Evolutionary conservation across 2,113 vertebrate genomes (phyloP).

Genomic region (Galemys pyrenaicus): DNA sequence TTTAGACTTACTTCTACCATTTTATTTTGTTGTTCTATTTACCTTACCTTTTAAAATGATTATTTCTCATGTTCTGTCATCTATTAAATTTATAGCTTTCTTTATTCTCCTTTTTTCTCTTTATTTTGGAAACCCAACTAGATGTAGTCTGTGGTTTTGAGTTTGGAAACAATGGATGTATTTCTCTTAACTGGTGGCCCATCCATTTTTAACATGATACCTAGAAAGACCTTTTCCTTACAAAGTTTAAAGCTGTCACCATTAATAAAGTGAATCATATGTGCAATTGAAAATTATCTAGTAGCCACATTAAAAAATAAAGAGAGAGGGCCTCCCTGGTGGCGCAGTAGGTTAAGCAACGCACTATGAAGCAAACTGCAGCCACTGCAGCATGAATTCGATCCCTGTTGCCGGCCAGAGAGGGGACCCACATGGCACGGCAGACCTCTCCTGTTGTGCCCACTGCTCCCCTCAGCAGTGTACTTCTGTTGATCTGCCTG

Average conservation of each 20-base stretch:
- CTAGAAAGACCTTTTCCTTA: not conserved
- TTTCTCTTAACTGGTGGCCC: not conserved
- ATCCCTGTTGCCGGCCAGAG: too few relatives aligned
- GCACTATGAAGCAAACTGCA: too few relatives aligned
- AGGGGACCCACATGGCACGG: too few relatives aligned
- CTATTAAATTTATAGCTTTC: not conserved
- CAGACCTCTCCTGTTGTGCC: too few relatives aligned
- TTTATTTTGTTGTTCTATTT: not conserved
- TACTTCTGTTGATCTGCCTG: too few relatives aligned
- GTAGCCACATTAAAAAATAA: too few relatives aligned
- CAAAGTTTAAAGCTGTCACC: not conserved
- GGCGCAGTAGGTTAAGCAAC: too few relatives aligned
- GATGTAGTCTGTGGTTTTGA: not conserved
- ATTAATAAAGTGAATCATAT: not conserved
- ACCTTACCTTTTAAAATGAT: not conserved
- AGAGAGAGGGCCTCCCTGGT: too few relatives aligned
- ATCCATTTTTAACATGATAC: not conserved
- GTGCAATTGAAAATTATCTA: not conserved
- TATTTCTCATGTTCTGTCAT: not conserved
- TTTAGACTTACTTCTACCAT: not conserved
- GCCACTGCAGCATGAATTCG: too few relatives aligned
- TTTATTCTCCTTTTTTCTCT: not conserved
- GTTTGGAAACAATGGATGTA: not conserved
- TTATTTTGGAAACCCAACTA: not conserved
- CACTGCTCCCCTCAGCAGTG: too few relatives aligned